Evolutionary conservation across 1,140 invertebrate species (phyloP), one percentile per base, ranked within the genome.

Genomic region (Drosophila repletoides): DNA sequence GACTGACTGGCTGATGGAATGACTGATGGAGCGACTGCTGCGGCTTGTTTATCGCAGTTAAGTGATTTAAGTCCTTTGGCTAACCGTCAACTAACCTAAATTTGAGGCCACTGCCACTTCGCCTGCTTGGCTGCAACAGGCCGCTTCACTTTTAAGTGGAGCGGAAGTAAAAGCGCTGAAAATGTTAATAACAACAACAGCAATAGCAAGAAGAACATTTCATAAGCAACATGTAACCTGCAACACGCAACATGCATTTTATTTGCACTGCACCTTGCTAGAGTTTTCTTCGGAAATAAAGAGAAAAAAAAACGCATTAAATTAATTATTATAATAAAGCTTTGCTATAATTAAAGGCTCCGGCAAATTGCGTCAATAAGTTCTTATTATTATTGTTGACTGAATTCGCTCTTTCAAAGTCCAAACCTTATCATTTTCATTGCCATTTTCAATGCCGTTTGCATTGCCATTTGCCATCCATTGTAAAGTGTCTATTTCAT

Each of bases 111-210:
- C 26, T 61, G 17, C 40, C 24, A 4, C 10, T 58, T 14, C 24
- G 41, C 7, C 24, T 19, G 24, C 48, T 48, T 36, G 12, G 10
- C 29, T 26, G 59, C 36, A 55, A 28, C 45, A 49, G 28, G 4
- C 24, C 38, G n/a, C 71, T 73, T 68, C 64, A 55, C 24, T 22
- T 36, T 38, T 52, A 76, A 76, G 61, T 76, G 74, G 74, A 76
- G 74, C 74, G 74, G 74, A 76, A 76, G 61, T 53, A 33, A 10
- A 52, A 36, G 36, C 24, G 19, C 58, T 55, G 45, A 68, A 72
- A 72, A 72, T 41, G 33, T 53, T 31, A 49, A 65, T 14, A 56
- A 33, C 33, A 28, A 21, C 43, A 49, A n/a, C 21, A 3, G 4
- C 6, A 12, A n/a, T n/a, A 19, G 19, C 0, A 22, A 22, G n/a